A percentile compares a stretch with the other conserved stretches of the same genome.
Conservation (phyloP, 53 echinoderm and acorn worm genomes). For the Luidia sarsii region DNA sequence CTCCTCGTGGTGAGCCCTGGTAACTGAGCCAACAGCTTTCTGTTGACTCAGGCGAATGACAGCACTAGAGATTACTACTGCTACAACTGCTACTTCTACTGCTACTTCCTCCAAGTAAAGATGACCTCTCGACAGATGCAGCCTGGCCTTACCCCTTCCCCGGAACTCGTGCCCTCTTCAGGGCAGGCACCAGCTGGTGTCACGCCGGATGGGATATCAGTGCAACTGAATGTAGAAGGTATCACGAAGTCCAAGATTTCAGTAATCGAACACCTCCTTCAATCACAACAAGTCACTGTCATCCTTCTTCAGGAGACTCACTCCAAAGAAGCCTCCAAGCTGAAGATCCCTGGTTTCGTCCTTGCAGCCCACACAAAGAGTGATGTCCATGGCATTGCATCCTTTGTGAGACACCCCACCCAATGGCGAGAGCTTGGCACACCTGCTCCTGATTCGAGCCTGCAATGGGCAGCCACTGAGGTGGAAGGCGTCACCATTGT, state of each 20-base stretch:
- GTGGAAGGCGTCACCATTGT: constrained; percentile 55
- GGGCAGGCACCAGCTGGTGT: constrained; percentile 3
- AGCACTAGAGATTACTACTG: too few species aligned
- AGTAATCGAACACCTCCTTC: not conserved
- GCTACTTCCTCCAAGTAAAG: too few species aligned
- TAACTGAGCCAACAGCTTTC: too few species aligned
- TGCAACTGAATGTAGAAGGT: constrained; percentile 1
- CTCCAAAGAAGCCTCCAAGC: constrained; percentile 1
- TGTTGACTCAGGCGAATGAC: too few species aligned
- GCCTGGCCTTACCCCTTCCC: too few species aligned
- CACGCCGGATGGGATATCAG: not conserved
- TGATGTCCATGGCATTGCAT: constrained; percentile 52
- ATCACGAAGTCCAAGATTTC: not conserved
- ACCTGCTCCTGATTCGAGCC: constrained; percentile 9
- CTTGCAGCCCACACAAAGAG: constrained; percentile 51
- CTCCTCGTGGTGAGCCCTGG: too few species aligned
- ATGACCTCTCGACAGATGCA: too few species aligned
- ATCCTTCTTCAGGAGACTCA: constrained; percentile 44
- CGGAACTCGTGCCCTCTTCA: not conserved
- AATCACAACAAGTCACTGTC: not conserved
- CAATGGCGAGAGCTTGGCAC: constrained; percentile 33
- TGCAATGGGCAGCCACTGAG: constrained; percentile 49
- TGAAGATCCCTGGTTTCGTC: constrained; percentile 42
- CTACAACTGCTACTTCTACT: too few species aligned
- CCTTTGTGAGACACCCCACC: constrained; percentile 23